These are phyloP conservation scores for Hirtodrosophila trivittata DNA, from an alignment of 2,888 invertebrate genomes.

Conservation along the genomic window DNA sequence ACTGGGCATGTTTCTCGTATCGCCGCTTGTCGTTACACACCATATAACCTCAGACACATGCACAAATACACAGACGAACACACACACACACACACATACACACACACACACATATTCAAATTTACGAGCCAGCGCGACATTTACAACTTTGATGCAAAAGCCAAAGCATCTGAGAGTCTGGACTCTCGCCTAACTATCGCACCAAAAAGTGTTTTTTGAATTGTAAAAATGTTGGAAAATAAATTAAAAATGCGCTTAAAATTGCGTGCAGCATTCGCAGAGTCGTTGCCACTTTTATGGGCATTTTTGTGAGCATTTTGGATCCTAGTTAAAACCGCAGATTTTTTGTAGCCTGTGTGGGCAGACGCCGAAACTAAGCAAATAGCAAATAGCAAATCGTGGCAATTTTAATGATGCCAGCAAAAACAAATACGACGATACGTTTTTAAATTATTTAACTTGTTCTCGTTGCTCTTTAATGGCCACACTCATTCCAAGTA, in stretches of 20 bases:
- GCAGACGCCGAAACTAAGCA: slow-evolving; percentile 35
- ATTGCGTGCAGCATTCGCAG: slow-evolving; percentile 41
- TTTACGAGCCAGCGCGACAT: slow-evolving; percentile 81
- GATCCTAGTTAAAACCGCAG: slow-evolving; percentile 53
- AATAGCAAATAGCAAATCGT: slow-evolving; percentile 34
- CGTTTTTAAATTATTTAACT: slow-evolving; percentile 37
- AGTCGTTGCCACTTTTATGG: slow-evolving; percentile 51
- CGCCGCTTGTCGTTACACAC: slow-evolving; percentile 55
- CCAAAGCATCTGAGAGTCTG: slow-evolving; percentile 41
- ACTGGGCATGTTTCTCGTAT: slow-evolving; percentile 50
- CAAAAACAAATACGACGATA: slow-evolving; percentile 40
- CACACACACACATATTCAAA: slow-evolving; percentile 23
- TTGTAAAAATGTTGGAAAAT: slow-evolving; percentile 75
- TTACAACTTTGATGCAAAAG: slow-evolving; percentile 77
- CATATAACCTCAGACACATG: slow-evolving; percentile 54
- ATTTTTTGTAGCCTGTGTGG: slow-evolving; percentile 51
- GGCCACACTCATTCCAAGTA: slow-evolving; percentile 24
- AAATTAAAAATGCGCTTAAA: slow-evolving; percentile 71
- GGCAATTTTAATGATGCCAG: slow-evolving; percentile 54
- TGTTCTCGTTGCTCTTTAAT: slow-evolving; percentile 34
- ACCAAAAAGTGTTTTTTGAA: slow-evolving; percentile 59
- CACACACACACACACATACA: slow-evolving; percentile 11
- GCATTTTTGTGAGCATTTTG: slow-evolving; percentile 53
- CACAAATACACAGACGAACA: slow-evolving; percentile 5
- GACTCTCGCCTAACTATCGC: slow-evolving; percentile 31